Percentiles rank a stretch among this genome's conserved stretches.
These are phyloP conservation scores for Tenthredo amoena DNA, from an alignment of 2,888 invertebrate species.

Conservation along the genomic window DNA sequence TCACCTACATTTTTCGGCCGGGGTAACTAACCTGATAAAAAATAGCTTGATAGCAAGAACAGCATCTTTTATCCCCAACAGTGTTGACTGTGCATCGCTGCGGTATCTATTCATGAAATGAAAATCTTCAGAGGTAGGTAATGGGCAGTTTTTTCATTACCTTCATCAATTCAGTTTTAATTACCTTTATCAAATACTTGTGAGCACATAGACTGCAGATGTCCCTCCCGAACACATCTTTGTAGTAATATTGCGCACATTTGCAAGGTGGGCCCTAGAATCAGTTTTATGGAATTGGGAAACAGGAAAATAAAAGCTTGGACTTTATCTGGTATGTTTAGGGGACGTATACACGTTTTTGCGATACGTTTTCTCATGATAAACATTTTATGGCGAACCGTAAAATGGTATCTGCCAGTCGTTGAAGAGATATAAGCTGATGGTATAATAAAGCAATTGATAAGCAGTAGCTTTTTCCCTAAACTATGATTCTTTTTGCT, in stretches of 20 bases:
- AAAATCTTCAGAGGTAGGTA: not conserved
- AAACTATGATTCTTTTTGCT: too few relatives aligned
- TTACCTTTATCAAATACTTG: constrained; percentile 43
- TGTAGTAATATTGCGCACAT: constrained; percentile 43
- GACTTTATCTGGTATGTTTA: not conserved
- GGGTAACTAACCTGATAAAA: not conserved
- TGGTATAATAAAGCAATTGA: too few relatives aligned
- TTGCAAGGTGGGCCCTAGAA: not conserved
- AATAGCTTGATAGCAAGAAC: constrained; percentile 23
- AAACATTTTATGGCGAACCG: too few relatives aligned
- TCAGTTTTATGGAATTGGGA: not conserved
- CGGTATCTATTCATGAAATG: constrained; percentile 13
- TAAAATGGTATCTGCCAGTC: too few relatives aligned
- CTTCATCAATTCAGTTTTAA: not conserved
- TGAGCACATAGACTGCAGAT: constrained; percentile 30
- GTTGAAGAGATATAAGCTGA: too few relatives aligned
- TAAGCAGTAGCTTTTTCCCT: too few relatives aligned
- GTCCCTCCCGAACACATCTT: constrained; percentile 43
- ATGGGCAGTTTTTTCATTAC: not conserved
- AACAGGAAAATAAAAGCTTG: not conserved
- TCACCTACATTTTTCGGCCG: not conserved
- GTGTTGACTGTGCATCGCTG: constrained; percentile 23
- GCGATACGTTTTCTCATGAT: too few relatives aligned
- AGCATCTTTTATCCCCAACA: constrained; percentile 18
- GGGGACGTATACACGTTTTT: too few relatives aligned